Conservation (phyloP, 2,888 invertebrate species). For the Cephus nigrinus region DNA sequence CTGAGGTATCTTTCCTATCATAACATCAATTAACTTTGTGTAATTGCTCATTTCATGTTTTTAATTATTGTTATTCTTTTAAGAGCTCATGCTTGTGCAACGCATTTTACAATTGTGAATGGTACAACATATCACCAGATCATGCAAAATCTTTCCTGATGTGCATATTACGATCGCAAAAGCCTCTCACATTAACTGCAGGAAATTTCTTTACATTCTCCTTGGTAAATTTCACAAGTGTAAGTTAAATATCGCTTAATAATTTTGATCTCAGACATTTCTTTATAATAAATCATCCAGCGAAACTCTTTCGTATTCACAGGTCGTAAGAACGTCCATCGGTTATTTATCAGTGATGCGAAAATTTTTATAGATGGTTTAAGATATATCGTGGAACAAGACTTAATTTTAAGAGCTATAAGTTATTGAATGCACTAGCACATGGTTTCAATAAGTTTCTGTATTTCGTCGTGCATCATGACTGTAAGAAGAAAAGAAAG, state of each 20-base stretch:
- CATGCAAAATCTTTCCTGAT: constrained; percentile 63
- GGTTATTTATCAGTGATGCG: constrained; percentile 18
- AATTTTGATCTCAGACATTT: neutral
- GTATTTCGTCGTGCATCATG: neutral
- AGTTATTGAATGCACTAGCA: neutral
- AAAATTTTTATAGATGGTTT: neutral
- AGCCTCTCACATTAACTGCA: constrained; percentile 67
- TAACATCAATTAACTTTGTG: neutral
- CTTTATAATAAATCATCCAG: neutral
- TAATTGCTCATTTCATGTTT: neutral
- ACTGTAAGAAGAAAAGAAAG: neutral
- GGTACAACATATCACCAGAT: constrained; percentile 61
- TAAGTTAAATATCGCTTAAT: constrained; percentile 45
- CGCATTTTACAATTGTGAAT: constrained; percentile 67
- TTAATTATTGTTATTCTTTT: neutral
- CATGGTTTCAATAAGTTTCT: neutral
- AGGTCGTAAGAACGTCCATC: constrained; percentile 17
- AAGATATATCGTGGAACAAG: neutral
- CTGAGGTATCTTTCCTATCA: constrained; percentile 23
- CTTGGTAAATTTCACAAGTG: constrained; percentile 67
- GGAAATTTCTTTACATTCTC: constrained; percentile 69
- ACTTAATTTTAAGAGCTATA: neutral
- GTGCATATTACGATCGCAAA: constrained; percentile 67
- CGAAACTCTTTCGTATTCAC: neutral
- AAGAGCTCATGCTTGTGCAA: constrained; percentile 65